Base-by-base conservation (phyloP, 1,140 invertebrate genomes). In the Drosophila rufa region DNA sequence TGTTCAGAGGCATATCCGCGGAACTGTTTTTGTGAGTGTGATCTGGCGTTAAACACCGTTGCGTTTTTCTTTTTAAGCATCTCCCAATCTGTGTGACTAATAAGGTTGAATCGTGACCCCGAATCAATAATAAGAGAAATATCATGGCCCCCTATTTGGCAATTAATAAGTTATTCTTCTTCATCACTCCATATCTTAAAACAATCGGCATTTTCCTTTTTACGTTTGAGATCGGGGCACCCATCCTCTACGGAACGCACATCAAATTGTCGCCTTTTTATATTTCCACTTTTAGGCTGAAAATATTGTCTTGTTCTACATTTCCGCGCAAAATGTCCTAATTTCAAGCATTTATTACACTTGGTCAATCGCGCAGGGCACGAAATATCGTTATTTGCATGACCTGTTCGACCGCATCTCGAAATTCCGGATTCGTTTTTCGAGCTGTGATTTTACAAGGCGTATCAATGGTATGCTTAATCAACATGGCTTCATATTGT, bases 101-200 rank as follows among this genome's bases (percentile, higher is more conserved):
- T 45, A 4, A 75, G 33, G 25, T 75, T 75, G 42, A 65, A 68
- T 9, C 59, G 64, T 2, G 69, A 73, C 11, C 75, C 68, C 3
- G 68, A 78, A 36, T 78, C 68, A 30, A 78, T 40, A 57, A 33
- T 53, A 48, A 48, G 22, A 1, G 12, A 48, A 25, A 25, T 8
- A 2, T 25, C 12, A 7, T 48, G 46, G 22, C 19, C 46, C 6
- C 46, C 19, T 6, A 48, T 48, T 48, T 2, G 2, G 19, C 46
- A 48, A 2, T 3, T 48, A 8, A 48, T 48, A 3, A 19, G 11
- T 19, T 33, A 30, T 53, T 33, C 30, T 33, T 53, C 17, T 14
- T 36, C 30, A 30, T 48, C 46, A 48, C 22, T 48, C 2, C 46
- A 48, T 25, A 48, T 7, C 6, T 7, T 45, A 5, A 19, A 45